These are phyloP conservation scores for Germaria angustata DNA, from an alignment of 2,888 invertebrate species.

Conservation along the genomic window DNA sequence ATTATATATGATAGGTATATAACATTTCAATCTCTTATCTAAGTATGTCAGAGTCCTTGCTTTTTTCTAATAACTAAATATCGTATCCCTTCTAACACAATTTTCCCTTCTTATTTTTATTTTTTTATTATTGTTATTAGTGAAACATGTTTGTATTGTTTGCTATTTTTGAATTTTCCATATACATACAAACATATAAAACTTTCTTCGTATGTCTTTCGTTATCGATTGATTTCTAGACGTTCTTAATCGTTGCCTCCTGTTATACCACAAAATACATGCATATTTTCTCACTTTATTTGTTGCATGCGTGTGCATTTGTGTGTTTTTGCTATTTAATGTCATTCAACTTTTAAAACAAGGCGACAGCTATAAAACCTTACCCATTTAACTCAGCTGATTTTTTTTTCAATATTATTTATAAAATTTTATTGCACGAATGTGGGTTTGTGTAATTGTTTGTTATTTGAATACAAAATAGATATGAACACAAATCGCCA, in stretches of 20 bases:
- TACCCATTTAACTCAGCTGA: slow-evolving; percentile 23
- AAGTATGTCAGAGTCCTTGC: too few species aligned
- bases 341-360: slow-evolving; percentile 50
- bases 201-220: too few species aligned
- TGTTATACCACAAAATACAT: background rate
- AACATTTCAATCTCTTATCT: too few species aligned
- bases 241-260: slow-evolving; percentile 10
- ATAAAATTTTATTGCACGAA: background rate
- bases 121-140: too few species aligned
- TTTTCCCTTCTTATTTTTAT: too few species aligned
- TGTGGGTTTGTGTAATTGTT: slow-evolving; percentile 16
- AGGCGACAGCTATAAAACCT: slow-evolving; percentile 12
- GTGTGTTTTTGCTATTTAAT: slow-evolving; percentile 29
- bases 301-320: background rate
- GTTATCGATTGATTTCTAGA: slow-evolving; percentile 33
- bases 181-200: too few species aligned
- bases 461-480: background rate
- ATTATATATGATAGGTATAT: too few species aligned
- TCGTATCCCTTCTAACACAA: too few species aligned
- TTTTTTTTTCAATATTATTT: background rate
- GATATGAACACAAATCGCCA: slow-evolving; percentile 19
- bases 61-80: too few species aligned
- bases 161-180: too few species aligned
- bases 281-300: background rate
- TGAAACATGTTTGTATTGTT: too few species aligned